phyloP scores from a whole-genome alignment of 2,888 invertebrate genomes.

The Himalopsyche kuldschensis region DNA sequence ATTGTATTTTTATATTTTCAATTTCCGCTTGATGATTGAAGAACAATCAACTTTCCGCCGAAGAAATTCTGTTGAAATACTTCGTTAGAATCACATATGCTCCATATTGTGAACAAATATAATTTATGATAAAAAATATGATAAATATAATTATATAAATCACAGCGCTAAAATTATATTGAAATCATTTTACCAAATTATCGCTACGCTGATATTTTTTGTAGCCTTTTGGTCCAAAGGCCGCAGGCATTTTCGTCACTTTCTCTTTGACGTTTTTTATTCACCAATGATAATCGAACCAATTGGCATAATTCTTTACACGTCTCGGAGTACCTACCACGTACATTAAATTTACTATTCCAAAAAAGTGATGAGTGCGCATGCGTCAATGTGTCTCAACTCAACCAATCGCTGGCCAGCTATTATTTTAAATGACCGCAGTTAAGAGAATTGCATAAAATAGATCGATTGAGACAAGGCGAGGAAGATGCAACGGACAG shows the following conservation, averaged over 20 bases:
- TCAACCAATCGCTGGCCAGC: conserved; percentile 22
- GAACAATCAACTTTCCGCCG: no score
- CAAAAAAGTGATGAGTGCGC: not conserved
- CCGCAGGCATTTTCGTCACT: not conserved
- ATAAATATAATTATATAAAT: no score
- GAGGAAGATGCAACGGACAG: not conserved
- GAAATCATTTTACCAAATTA: no score
- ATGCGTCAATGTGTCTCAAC: not conserved
- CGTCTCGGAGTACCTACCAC: not conserved
- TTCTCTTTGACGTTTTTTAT: not conserved
- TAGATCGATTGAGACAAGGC: not conserved
- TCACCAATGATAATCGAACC: not conserved
- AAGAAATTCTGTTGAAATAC: no score
- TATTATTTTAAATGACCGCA: conserved; percentile 37
- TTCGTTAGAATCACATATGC: no score
- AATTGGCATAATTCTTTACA: not conserved
- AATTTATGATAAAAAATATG: no score
- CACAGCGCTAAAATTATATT: no score
- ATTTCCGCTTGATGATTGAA: no score
- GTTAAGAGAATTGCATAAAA: conserved; percentile 34
- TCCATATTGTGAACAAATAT: no score
- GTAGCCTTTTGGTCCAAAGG: no score
- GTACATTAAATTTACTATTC: not conserved
- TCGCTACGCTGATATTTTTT: no score
- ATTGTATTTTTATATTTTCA: no score